Percentiles rank a stretch among this genome's conserved stretches.
phyloP scores from a whole-genome alignment of 2,113 vertebrate genomes.

The Gasterosteus nipponicus region DNA sequence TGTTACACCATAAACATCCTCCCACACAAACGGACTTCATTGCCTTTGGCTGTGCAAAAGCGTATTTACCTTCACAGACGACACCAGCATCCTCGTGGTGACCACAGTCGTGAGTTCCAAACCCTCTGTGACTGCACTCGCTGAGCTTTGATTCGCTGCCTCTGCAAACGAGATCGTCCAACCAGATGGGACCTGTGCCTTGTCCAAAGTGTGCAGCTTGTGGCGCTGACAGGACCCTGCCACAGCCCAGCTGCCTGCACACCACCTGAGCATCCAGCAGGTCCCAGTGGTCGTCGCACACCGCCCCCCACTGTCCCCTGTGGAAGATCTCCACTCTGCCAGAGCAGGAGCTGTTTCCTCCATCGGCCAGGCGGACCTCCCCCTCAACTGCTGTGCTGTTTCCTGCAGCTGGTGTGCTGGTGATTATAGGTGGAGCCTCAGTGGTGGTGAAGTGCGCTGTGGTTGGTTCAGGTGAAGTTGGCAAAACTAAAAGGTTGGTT shows the following conservation, averaged over 20 bases:
- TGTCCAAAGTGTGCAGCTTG: slow-evolving; percentile 12
- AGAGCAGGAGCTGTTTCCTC: too few species aligned
- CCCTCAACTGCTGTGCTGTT: too few species aligned
- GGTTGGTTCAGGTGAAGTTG: too few species aligned
- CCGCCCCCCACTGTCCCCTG: slow-evolving; percentile 62
- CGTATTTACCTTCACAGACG: slow-evolving; percentile 53
- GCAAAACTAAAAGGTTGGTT: too few species aligned
- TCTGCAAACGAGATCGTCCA: slow-evolving; percentile 42
- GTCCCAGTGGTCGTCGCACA: slow-evolving; percentile 61
- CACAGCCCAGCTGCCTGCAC: slow-evolving; percentile 71
- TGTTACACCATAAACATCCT: not conserved
- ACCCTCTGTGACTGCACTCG: slow-evolving; percentile 39
- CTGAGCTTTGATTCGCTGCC: slow-evolving; percentile 40
- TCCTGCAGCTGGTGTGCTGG: too few species aligned
- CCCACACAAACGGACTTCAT: not conserved
- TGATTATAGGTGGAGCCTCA: too few species aligned
- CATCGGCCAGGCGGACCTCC: too few species aligned
- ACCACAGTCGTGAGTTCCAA: slow-evolving; percentile 54
- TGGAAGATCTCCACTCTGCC: too few species aligned
- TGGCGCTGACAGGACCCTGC: slow-evolving; percentile 41
- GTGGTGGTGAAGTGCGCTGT: too few species aligned
- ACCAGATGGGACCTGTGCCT: slow-evolving; percentile 62
- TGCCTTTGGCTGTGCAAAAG: not conserved
- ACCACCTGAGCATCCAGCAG: slow-evolving; percentile 59
- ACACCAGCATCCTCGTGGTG: slow-evolving; percentile 61